Percentiles rank a stretch among this genome's conserved stretches.
Evolutionary conservation across 2,113 vertebrate genomes (phyloP).

Genomic region (Charina bottae): DNA sequence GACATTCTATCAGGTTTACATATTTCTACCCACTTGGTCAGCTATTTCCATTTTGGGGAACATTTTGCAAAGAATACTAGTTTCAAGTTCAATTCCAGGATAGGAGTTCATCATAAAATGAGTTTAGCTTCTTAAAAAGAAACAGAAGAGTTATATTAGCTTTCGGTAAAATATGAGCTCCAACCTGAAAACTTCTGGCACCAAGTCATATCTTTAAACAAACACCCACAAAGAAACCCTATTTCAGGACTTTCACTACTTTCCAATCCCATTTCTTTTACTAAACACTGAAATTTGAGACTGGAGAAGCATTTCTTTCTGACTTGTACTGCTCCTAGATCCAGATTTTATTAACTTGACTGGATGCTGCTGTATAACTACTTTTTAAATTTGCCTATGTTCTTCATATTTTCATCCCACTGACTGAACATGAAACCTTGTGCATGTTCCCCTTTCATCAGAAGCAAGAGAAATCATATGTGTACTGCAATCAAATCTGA

Average conservation of each 20-base stretch:
- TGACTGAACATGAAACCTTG: constrained; percentile 18
- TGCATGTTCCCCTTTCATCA: constrained; percentile 2
- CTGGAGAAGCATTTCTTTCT: constrained; percentile 48
- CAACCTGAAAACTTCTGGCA: constrained; percentile 21
- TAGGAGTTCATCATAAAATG: constrained; percentile 54
- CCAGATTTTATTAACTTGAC: constrained; percentile 25
- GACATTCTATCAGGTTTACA: constrained; percentile 41
- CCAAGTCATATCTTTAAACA: constrained; percentile 30
- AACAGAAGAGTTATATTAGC: constrained; percentile 39
- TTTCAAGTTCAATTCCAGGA: constrained; percentile 37
- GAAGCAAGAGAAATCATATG: neutral
- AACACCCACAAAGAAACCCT: constrained; percentile 17
- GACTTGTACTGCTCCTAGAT: constrained; percentile 36
- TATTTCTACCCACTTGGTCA: neutral
- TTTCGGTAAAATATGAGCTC: constrained; percentile 42
- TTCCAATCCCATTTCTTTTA: constrained; percentile 29
- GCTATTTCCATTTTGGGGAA: constrained; percentile 3
- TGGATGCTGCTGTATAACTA: constrained; percentile 26
- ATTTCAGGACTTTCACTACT: constrained; percentile 28
- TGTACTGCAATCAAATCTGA: neutral
- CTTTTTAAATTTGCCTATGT: neutral
- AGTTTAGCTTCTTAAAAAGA: constrained; percentile 54
- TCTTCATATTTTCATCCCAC: neutral
- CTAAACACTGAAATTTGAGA: constrained; percentile 21
- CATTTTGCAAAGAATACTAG: constrained; percentile 38